Evolutionary conservation across 2,113 vertebrate species (phyloP), one percentile per base, ranked within the genome.

Genomic region (Lasiurus borealis): DNA sequence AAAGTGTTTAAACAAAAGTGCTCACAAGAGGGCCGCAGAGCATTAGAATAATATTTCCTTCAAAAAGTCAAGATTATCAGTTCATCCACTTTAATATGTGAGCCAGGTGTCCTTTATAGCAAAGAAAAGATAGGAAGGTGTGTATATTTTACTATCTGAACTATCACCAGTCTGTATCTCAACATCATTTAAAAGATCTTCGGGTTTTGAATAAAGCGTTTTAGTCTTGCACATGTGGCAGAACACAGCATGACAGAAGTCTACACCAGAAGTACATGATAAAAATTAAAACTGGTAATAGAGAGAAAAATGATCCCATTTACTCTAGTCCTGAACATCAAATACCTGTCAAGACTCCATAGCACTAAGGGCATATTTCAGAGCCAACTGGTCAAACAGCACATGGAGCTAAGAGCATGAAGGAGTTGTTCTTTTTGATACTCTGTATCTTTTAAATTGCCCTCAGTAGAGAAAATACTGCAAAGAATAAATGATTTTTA

Each of bases 191-290:
- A 77, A 77, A 88, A 91, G 46, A 57, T 76, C 48, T 93, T 91
- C 31, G 89, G 25, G 34, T 87, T 85, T 73, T 78, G 48, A 94
- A 34, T 85, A 86, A 93, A 69, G 11, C 27, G 40, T 95, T 71
- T 94, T 78, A 85, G 27, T 57, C 14, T 93, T 91, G 36, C 23
- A 44, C 27, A 9, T 91, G 21, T 85, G 25, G 34, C 46, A 73
- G 46, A 92, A 44, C 27, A n/a, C 14, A 72, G 2, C 57, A 52
- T 48, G 52, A 40, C 10, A 90, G 57, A 86, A 57, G 46, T 90
- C 31, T 85, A 52, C 25, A 92, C 57, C n/a, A 73, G 85, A 57
- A 77, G 46, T 81, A 62, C 21, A 40, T 52, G 21, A 86, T 71
- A 46, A 91, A 90, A 87, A 31, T 11, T 52, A 27, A 72, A 84